A percentile compares a stretch with the other conserved stretches of the same genome.
These are phyloP conservation scores for Antrozous pallidus DNA, from an alignment of 2,797 vertebrate genomes.

Conservation along the genomic window DNA sequence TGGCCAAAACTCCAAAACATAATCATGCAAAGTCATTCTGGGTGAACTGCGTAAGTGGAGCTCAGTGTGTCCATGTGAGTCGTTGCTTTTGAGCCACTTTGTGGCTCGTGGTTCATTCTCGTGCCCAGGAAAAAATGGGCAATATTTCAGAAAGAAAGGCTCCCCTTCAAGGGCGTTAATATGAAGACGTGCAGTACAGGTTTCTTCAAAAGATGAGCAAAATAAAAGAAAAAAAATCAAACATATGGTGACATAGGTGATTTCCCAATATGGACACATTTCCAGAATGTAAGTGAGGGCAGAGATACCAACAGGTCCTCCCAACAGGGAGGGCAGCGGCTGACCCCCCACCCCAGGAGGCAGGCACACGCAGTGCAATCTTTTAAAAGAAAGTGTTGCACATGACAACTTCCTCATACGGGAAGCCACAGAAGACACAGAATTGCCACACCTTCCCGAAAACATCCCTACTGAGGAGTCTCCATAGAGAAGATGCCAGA, in stretches of 20 bases:
- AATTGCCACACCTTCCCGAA: background rate
- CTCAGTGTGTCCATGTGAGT: background rate
- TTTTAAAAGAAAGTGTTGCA: background rate
- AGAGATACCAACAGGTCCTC: background rate
- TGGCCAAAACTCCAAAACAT: conserved; percentile 84
- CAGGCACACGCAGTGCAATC: background rate
- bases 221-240: background rate
- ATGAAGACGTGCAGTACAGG: conserved; percentile 57
- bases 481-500: background rate
- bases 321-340: background rate
- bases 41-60: conserved; percentile 39
- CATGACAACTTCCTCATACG: background rate
- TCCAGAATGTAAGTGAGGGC: background rate
- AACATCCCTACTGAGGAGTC: background rate
- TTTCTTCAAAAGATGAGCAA: conserved; percentile 59
- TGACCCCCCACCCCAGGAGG: background rate
- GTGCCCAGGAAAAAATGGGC: background rate
- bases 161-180: conserved; percentile 80
- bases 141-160: conserved; percentile 79
- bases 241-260: background rate
- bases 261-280: background rate
- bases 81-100: conserved; percentile 78
- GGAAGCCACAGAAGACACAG: background rate
- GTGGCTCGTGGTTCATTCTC: background rate
- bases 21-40: conserved; percentile 68